Conservation (phyloP, 2,113 vertebrate species). For the Pimephales promelas region DNA sequence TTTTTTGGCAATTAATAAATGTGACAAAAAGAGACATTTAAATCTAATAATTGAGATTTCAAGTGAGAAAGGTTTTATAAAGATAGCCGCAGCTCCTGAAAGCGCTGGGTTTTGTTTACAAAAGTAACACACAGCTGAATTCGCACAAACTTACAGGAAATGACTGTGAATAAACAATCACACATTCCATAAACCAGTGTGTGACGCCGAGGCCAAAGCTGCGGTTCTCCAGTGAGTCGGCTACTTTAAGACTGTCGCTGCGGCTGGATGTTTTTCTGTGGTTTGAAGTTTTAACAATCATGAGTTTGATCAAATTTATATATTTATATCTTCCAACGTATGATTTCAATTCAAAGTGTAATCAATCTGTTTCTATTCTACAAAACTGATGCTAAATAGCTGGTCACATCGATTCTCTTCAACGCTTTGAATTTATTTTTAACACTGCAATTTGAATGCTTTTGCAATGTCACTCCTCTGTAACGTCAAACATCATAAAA, state of each 20-base stretch:
- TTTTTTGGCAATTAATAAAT: background rate
- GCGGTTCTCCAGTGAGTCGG: background rate
- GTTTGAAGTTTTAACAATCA: background rate
- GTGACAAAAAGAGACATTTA: background rate
- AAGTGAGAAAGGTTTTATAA: too few species aligned
- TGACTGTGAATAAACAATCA: constrained; percentile 22
- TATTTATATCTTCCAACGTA: background rate
- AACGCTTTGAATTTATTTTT: background rate
- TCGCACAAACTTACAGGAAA: constrained; percentile 19
- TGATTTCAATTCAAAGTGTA: background rate
- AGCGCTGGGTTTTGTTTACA: constrained; percentile 63
- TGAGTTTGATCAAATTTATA: background rate
- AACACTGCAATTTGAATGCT: background rate
- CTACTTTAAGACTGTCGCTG: background rate
- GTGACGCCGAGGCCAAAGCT: background rate
- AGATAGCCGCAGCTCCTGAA: too few species aligned
- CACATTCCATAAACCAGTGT: constrained; percentile 12
- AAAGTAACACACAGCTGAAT: constrained; percentile 69
- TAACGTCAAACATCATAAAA: background rate
- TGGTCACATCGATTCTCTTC: background rate
- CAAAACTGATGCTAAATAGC: background rate
- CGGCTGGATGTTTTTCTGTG: background rate
- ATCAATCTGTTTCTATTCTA: background rate
- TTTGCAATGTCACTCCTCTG: background rate
- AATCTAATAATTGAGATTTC: background rate